A percentile compares a stretch with the other conserved stretches of the same genome.
phyloP scores from a whole-genome alignment of 2,113 vertebrate species.

The Phylloscopus trochilus region DNA sequence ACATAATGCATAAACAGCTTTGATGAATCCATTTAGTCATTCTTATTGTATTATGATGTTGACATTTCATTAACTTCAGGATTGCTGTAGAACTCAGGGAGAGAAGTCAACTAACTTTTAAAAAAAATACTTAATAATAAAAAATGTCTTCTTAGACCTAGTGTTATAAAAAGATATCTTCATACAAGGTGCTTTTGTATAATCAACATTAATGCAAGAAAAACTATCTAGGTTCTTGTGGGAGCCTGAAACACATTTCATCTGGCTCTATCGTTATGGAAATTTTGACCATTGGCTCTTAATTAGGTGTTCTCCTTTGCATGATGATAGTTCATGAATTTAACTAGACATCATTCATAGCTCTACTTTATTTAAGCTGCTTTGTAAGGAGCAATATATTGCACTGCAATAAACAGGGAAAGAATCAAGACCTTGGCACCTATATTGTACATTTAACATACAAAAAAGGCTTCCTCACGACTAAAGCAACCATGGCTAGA shows the following conservation, averaged over 20 bases:
- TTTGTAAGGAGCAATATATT: not conserved
- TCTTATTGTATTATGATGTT: not conserved
- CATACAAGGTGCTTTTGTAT: slow-evolving; percentile 25
- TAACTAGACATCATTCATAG: slow-evolving; percentile 26
- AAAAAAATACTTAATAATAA: not conserved
- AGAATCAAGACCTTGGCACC: not conserved
- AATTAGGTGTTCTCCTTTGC: slow-evolving; percentile 62
- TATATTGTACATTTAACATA: slow-evolving; percentile 30
- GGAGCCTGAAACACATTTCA: slow-evolving; percentile 46
- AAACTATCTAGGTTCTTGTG: slow-evolving; percentile 31
- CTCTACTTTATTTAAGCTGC: not conserved
- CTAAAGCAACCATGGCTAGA: not conserved
- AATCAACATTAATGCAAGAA: slow-evolving; percentile 42
- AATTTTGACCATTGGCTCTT: slow-evolving; percentile 64
- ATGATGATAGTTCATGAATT: slow-evolving; percentile 55
- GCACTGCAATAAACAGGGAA: not conserved
- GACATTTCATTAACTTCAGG: slow-evolving; percentile 26
- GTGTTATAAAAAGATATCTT: not conserved
- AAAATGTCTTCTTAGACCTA: not conserved
- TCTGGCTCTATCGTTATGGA: slow-evolving; percentile 58
- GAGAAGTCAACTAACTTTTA: not conserved
- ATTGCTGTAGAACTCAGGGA: not conserved
- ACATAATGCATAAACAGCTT: slow-evolving; percentile 39
- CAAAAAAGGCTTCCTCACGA: not conserved
- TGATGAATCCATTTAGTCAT: slow-evolving; percentile 28